Base-by-base conservation (phyloP, 2,113 vertebrate species). In the Tachysurus vachellii region DNA sequence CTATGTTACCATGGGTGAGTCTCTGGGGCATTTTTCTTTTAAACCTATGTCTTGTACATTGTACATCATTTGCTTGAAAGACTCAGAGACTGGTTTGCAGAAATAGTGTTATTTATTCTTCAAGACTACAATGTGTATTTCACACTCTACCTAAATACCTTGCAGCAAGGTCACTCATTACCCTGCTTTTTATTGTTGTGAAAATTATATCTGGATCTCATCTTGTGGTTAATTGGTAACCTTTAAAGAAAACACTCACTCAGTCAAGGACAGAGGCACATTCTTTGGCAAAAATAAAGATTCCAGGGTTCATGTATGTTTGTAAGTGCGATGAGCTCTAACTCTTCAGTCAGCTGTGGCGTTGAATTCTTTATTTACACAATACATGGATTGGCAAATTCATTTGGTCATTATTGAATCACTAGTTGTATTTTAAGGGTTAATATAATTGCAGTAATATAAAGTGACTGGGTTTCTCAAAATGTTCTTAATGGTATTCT, bases 1-100 rank as follows among this genome's bases (percentile, higher is more conserved):
- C 47, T 99, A 99, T 0, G 98, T 99, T 90, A 99, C 98, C 62
- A 99, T 99, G 98, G 98, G 98, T 99, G 88, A 95, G 97, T 90
- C 14, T 83, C 19, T 50, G n/a, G 23, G 42, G 0, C 77, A 36
- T 80, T 57, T 36, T 50, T 42, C 28, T 59, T 56, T 57, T 57
- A 57, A 57, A 12, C n/a, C 28, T 13, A n/a, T n/a, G 5, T 53
- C 13, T 36, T 36, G 36, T 36, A 50, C 47, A 3, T 77, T n/a
- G 17, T 73, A 26, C 44, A 13, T 53, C 11, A 76, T 3, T 28
- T 75, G 17, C 50, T 36, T 13, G 36, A 80, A n/a, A 31, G n/a
- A 28, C 1, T n/a, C 10, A 23, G 92, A 12, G 28, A 21, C 16
- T 8, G 66, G 66, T 14, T 70, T 70, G 28, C 31, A 19, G 31